Evolutionary conservation across 2,113 vertebrate species (phyloP), one percentile per base, ranked within the genome.

Genomic region (Setophaga kirtlandii): DNA sequence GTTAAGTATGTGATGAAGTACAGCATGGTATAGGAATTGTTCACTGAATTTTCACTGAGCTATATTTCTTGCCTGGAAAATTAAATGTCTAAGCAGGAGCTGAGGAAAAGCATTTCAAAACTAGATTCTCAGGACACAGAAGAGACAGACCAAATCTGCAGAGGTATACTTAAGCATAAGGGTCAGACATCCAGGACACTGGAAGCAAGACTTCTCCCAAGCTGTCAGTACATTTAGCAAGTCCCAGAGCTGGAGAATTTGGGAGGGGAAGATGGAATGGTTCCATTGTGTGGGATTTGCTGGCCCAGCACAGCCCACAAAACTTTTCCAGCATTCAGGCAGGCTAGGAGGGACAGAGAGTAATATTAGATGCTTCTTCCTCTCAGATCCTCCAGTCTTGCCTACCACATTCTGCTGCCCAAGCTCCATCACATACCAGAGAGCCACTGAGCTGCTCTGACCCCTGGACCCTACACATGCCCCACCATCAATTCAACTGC

Each of bases 211-310:
- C 8, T 35, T 82, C 15, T 4, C 6, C 4, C 24, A 41, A 2
- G 20, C 56, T 79, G 19, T 87, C 2, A 2, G 12, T n/a, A 47
- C 17, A 8, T 23, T 67, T 39, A 31, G 10, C 30, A 82, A 42
- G 52, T 59, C 33, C 15, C 4, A 7, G 21, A 83, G 21, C 33
- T 27, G 23, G 31, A 83, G 81, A 87, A 64, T 46, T 12, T 60
- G 37, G 11, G 24, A 84, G 18, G 2, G 17, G 3, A 84, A 81
- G 39, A 52, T 7, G 16, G 13, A 37, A 52, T 12, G 6, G 5
- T 33, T 63, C 8, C 2, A 0, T 15, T 58, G 10, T 28, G 9
- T 1, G 1, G 16, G 17, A 22, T 2, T 28, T 42, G 21, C n/a
- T 59, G 47, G 19, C 21, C 33, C 33, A 81, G 15, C 9, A 35